Percentiles rank a stretch among this genome's conserved stretches.
These are phyloP conservation scores for Phengaris alcon DNA, from an alignment of 2,888 invertebrate genomes.

Conservation along the genomic window DNA sequence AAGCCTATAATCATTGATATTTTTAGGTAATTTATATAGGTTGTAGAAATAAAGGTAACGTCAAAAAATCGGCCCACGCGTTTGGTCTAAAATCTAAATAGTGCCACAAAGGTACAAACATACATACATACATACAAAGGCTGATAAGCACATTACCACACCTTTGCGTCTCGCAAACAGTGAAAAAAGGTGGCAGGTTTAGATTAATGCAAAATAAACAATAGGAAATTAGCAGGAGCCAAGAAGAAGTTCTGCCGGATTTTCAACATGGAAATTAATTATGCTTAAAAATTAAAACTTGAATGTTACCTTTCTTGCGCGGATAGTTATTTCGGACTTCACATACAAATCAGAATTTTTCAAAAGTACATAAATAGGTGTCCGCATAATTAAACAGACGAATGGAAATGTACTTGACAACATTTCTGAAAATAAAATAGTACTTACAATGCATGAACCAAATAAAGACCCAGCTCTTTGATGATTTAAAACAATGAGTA, in stretches of 20 bases:
- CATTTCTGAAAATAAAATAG: slow-evolving; percentile 47
- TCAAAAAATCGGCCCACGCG: too few relatives aligned
- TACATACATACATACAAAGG: too few relatives aligned
- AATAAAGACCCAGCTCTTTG: too few relatives aligned
- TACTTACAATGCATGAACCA: background rate
- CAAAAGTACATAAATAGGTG: slow-evolving; percentile 55
- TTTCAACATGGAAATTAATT: background rate
- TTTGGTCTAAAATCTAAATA: too few relatives aligned
- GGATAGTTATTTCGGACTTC: slow-evolving; percentile 61
- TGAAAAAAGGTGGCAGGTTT: too few relatives aligned
- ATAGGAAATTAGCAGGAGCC: background rate
- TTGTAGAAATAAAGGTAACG: too few relatives aligned
- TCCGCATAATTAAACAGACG: slow-evolving; percentile 59
- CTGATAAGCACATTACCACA: too few relatives aligned
- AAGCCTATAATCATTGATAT: slow-evolving; percentile 45
- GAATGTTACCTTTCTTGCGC: slow-evolving; percentile 56
- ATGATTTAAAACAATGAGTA: background rate
- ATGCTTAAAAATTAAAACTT: background rate
- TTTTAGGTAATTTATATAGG: background rate
- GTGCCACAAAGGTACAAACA: too few relatives aligned
- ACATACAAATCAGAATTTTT: slow-evolving; percentile 62
- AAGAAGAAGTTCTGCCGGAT: background rate
- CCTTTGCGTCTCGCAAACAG: too few relatives aligned
- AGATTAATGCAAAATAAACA: background rate
- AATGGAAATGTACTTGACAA: slow-evolving; percentile 51